Conservation (phyloP, 2,113 vertebrate genomes). For the Ochotona curzoniae region DNA sequence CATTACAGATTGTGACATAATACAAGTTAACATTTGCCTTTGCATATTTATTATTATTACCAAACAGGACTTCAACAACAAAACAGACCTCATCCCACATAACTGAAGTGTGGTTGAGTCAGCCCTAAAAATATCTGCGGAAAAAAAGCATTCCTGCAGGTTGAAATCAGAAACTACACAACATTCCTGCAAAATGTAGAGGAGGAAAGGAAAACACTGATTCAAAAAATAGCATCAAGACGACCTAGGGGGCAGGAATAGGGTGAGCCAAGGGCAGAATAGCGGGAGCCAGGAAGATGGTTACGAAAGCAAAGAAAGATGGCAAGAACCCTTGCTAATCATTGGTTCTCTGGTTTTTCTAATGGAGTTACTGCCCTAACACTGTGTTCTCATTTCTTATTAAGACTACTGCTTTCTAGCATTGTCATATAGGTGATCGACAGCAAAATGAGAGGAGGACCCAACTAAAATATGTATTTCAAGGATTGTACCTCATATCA, state of each 20-base stretch:
- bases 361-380: not conserved
- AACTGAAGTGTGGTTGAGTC: too few species aligned
- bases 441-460: not conserved
- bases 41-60: slow-evolving; percentile 25
- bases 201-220: too few species aligned
- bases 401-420: not conserved
- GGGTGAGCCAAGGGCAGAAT: not conserved
- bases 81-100: not conserved
- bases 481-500: not conserved
- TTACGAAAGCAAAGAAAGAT: not conserved
- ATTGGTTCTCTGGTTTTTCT: not conserved
- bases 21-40: slow-evolving; percentile 53
- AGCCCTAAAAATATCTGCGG: not conserved
- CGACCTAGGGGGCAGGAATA: not conserved
- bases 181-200: not conserved
- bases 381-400: not conserved
- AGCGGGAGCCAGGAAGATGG: not conserved
- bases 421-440: not conserved
- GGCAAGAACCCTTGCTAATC: not conserved
- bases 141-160: not conserved
- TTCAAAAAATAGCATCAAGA: not conserved
- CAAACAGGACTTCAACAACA: slow-evolving; percentile 34
- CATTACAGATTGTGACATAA: slow-evolving; percentile 65
- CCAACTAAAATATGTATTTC: not conserved
- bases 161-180: not conserved